Conservation (phyloP, 2,113 vertebrate species). For the Ophthalmolycus amberensis region DNA sequence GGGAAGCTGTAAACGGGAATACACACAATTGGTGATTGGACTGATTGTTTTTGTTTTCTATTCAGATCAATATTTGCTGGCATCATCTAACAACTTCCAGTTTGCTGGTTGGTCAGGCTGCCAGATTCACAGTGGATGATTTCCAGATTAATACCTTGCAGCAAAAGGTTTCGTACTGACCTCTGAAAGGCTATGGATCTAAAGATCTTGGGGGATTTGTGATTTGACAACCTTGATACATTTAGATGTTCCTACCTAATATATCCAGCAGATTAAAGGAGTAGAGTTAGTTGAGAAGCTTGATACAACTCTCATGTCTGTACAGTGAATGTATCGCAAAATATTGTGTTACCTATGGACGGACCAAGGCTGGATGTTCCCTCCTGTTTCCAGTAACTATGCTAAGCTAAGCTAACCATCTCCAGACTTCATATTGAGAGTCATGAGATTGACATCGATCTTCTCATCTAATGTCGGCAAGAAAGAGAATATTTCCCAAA, state of each 20-base stretch:
- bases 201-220: neutral
- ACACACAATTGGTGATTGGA: neutral
- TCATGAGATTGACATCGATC: neutral
- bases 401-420: neutral
- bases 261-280: neutral
- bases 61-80: neutral
- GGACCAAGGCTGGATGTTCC: neutral
- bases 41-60: neutral
- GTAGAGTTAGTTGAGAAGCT: neutral
- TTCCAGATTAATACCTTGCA: neutral
- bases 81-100: conserved; percentile 5
- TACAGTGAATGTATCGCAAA: neutral
- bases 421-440: neutral
- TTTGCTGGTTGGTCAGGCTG: conserved; percentile 2
- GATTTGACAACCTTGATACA: neutral
- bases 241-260: neutral
- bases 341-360: neutral
- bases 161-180: neutral
- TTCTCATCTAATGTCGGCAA: neutral
- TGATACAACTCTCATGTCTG: neutral
- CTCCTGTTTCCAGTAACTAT: neutral
- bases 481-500: neutral
- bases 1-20: neutral
- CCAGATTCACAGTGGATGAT: conserved; percentile 2
- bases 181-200: neutral